These are phyloP conservation scores for Acrobasis consociella DNA, from an alignment of 2,888 invertebrate genomes.

Conservation along the genomic window DNA sequence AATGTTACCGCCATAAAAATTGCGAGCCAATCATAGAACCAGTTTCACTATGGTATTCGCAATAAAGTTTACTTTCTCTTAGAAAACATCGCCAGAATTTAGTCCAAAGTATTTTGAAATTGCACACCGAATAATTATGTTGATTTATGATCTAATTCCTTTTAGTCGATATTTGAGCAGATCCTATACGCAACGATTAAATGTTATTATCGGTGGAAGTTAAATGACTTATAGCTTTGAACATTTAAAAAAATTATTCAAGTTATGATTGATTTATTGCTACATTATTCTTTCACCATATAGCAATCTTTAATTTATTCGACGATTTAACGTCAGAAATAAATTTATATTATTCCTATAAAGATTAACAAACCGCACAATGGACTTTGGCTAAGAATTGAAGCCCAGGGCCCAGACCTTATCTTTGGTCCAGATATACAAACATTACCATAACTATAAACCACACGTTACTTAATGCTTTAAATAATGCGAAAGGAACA, in stretches of 20 bases:
- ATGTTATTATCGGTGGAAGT: not conserved
- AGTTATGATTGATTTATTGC: not conserved
- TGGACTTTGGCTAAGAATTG: no score
- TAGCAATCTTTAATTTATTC: no score
- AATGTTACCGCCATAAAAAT: constrained; percentile 52
- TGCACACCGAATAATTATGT: constrained; percentile 60
- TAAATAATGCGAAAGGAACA: no score
- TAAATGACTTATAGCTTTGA: not conserved
- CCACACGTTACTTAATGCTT: no score
- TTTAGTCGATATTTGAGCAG: constrained; percentile 27
- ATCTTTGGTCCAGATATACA: no score
- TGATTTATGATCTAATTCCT: constrained; percentile 57
- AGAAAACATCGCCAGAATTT: constrained; percentile 58
- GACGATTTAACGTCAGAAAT: no score
- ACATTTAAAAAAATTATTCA: not conserved
- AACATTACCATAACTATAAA: no score
- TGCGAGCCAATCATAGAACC: constrained; percentile 60
- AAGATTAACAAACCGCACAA: no score
- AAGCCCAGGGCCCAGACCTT: no score
- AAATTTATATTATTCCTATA: no score
- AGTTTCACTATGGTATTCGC: constrained; percentile 66
- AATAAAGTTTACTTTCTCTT: constrained; percentile 78
- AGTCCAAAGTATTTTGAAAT: constrained; percentile 50
- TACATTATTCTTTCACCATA: no score
- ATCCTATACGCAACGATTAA: not conserved